These are phyloP conservation scores for Chloebia gouldiae DNA, from an alignment of 2,113 vertebrate species.

Conservation along the genomic window DNA sequence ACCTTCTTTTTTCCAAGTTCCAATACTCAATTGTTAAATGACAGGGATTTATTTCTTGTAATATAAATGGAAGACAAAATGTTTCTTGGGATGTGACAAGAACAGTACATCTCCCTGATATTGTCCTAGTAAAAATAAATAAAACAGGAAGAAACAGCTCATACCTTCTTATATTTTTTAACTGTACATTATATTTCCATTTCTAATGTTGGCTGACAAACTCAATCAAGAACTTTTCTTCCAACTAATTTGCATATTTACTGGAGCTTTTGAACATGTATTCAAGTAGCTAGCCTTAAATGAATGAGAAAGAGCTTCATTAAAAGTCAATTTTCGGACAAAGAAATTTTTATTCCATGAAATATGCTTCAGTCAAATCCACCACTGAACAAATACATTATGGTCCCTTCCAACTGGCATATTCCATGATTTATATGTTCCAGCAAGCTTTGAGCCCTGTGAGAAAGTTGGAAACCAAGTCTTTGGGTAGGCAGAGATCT, in stretches of 20 bases:
- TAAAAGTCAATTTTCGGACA: background rate
- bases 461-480: background rate
- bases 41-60: background rate
- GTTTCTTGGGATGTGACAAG: background rate
- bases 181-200: conserved; percentile 79
- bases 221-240: conserved; percentile 75
- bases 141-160: background rate
- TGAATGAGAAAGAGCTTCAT: conserved; percentile 10
- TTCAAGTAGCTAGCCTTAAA: conserved; percentile 85
- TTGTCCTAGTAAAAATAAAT: background rate
- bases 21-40: background rate
- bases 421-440: background rate
- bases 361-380: background rate
- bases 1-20: background rate
- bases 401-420: background rate
- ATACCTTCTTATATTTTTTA: conserved; percentile 81
- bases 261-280: conserved; percentile 74
- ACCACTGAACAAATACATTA: background rate
- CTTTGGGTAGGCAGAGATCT: background rate
- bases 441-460: background rate
- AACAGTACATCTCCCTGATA: background rate
- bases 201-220: conserved; percentile 75
- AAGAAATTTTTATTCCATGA: background rate
- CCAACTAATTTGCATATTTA: conserved; percentile 77
- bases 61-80: background rate